Evolutionary conservation across 2,888 invertebrate genomes (phyloP), one percentile per base, ranked within the genome.

Genomic region (Nomada lathburiana): DNA sequence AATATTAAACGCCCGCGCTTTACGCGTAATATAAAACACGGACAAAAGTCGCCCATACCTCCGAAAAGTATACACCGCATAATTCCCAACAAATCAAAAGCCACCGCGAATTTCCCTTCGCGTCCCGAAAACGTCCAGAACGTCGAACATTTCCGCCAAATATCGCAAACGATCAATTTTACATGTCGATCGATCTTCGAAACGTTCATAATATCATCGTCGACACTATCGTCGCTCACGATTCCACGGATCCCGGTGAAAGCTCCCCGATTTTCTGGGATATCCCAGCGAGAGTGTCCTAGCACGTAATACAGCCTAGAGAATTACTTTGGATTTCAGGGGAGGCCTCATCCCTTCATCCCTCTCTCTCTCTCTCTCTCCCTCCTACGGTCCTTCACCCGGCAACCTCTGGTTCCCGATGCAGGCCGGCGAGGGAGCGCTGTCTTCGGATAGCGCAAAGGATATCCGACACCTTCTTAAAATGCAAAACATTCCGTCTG

Each of bases 401-500:
- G 4, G 52, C 59, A 20, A 47, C 78, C 63, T 74, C 10, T 18
- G 64, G 67, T 75, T 16, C 72, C 59, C 68, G 59, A 67, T 69
- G 71, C 59, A 68, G 76, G 76, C 73, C 82, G 79, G 84, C 83
- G 80, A 73, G 85, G 82, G 77, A 80, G 84, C 68, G 84, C 82
- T 84, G 89, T 89, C 90, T 85, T 90, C 86, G 88, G 83, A 85
- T 89, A 86, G 89, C 88, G 90, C 87, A 90, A 91, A 91, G 89
- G 88, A 86, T 89, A 90, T 89, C 89, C 90, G 90, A 91, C 91
- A 93, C 90, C 93, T 93, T 93, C 91, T 93, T 93, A 93, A 93
- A 92, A 93, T 93, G 93, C 93, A 93, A 93, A 93, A 93, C 93
- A 93, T 91, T 90, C 86, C 90, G 89, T 88, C 89, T 85, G 86